Evolutionary conservation across 2,888 invertebrate genomes (phyloP).

Genomic region (Automeris io): DNA sequence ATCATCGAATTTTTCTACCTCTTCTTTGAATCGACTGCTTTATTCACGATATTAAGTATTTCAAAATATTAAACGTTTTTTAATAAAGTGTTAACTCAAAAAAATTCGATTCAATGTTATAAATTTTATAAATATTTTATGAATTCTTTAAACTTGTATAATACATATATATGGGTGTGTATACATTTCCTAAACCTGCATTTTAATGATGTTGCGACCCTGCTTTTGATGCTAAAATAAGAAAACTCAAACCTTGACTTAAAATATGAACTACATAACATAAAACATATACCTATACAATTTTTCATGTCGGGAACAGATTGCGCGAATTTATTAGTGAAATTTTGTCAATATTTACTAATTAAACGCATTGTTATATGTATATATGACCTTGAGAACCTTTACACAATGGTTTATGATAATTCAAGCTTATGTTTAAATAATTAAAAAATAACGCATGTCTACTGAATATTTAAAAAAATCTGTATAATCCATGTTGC

Average conservation of each 20-base stretch:
- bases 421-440: no score
- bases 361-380: conserved; percentile 7
- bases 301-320: conserved; percentile 31
- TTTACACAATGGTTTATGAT: neutral
- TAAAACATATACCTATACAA: conserved; percentile 7
- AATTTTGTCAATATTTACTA: conserved; percentile 23
- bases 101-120: neutral
- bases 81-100: neutral
- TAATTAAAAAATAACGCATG: no score
- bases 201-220: no score
- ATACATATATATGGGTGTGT: no score
- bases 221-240: no score
- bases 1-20: conserved; percentile 28
- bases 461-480: no score
- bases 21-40: conserved; percentile 8
- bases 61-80: neutral
- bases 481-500: conserved; percentile 3
- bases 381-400: neutral
- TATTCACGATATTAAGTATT: neutral
- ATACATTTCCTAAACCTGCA: no score
- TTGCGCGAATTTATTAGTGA: conserved; percentile 43
- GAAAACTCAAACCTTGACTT: conserved; percentile 8
- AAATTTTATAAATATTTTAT: neutral
- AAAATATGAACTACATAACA: conserved; percentile 3
- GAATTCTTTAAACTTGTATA: neutral